Evolutionary conservation across 1,140 invertebrate genomes (phyloP).

Genomic region (Ceratoteleas bidentatus): DNA sequence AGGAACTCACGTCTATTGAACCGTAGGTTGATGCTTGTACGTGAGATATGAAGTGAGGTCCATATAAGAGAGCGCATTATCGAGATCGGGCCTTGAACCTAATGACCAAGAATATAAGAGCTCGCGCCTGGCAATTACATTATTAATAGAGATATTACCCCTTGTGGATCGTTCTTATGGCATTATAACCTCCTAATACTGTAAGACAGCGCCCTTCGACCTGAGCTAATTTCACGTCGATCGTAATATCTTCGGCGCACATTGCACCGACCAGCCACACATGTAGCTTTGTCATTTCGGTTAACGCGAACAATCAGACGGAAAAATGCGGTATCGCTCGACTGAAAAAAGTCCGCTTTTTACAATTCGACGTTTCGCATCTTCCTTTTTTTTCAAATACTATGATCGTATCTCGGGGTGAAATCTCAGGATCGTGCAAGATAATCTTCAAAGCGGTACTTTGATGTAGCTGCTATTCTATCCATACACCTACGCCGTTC

Average conservation of each 20-base stretch:
- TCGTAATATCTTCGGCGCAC: conserved; percentile 32
- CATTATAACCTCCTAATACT: conserved; percentile 61
- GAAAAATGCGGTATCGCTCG: conserved; percentile 14
- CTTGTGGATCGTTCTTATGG: conserved; percentile 58
- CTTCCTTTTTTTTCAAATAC: conserved; percentile 21
- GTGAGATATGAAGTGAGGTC: conserved; percentile 43
- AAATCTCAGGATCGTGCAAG: conserved; percentile 62
- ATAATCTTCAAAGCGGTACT: conserved; percentile 65
- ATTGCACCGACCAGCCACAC: conserved; percentile 34
- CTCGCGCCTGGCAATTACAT: conserved; percentile 68
- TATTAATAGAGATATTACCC: conserved; percentile 74
- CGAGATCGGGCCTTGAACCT: conserved; percentile 51
- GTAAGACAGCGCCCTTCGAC: conserved; percentile 54
- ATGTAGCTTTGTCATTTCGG: conserved; percentile 12
- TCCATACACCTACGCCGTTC: conserved; percentile 57
- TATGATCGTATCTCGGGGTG: conserved; percentile 60
- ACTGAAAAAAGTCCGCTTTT: conserved; percentile 32
- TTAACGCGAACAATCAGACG: conserved; percentile 27
- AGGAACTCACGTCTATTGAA: conserved; percentile 60
- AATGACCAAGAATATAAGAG: conserved; percentile 62
- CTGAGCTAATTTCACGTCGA: conserved; percentile 43
- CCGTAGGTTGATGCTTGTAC: conserved; percentile 31
- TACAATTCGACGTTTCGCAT: conserved; percentile 24
- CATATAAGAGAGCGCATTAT: conserved; percentile 52
- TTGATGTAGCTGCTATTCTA: conserved; percentile 60